Conservation (phyloP, 1,140 invertebrate genomes). For the Planococcus citri region DNA sequence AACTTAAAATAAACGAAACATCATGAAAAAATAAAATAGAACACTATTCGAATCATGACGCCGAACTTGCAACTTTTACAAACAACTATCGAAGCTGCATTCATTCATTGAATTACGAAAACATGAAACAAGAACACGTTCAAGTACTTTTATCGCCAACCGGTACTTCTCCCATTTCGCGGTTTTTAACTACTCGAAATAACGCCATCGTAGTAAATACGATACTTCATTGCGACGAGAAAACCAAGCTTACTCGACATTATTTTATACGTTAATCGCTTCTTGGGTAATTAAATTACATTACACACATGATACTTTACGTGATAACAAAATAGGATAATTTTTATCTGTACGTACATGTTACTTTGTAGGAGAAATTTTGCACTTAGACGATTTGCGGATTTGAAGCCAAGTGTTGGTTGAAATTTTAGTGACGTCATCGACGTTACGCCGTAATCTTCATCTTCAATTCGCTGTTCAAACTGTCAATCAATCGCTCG, state of each 20-base stretch:
- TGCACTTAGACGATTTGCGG: too few species aligned
- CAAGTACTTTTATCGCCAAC: background rate
- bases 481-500: too few species aligned
- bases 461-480: too few species aligned
- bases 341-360: too few species aligned
- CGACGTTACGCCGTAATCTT: too few species aligned
- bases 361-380: too few species aligned
- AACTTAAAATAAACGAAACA: background rate
- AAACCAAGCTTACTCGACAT: background rate
- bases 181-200: background rate
- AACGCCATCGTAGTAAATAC: background rate
- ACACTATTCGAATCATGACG: background rate
- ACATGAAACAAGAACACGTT: background rate
- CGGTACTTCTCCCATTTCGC: background rate
- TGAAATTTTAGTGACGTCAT: too few species aligned
- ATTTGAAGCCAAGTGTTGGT: too few species aligned
- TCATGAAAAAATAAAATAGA: background rate
- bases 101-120: background rate
- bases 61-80: background rate
- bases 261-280: too few species aligned
- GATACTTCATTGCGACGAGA: conserved; percentile 1
- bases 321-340: too few species aligned
- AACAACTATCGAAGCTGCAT: background rate
- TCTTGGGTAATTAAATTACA: too few species aligned
- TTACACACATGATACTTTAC: too few species aligned